Conservation (phyloP, 2,113 vertebrate genomes). For the Anarrhichthys ocellatus region DNA sequence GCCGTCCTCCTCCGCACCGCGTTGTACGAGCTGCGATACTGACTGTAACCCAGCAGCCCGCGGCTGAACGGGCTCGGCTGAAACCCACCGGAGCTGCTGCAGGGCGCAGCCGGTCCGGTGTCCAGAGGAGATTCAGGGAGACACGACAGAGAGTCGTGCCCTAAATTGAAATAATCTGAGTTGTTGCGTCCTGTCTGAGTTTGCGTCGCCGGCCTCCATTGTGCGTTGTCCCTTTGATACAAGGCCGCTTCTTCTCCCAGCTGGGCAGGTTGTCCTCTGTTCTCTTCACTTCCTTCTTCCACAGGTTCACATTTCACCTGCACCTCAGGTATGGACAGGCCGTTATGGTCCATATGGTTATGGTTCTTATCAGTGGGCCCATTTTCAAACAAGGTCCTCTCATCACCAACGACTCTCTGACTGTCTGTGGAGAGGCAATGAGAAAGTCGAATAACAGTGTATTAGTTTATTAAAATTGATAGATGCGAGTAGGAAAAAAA, state of each 20-base stretch:
- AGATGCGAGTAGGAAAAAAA: no score
- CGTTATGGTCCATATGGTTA: not conserved
- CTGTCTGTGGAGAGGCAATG: slow-evolving; percentile 49
- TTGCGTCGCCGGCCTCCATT: not conserved
- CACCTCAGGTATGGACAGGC: slow-evolving; percentile 25
- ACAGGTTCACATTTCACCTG: slow-evolving; percentile 64
- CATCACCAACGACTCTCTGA: slow-evolving; percentile 5
- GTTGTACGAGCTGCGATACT: slow-evolving; percentile 46
- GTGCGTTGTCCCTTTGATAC: not conserved
- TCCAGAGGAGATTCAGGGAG: slow-evolving; percentile 30
- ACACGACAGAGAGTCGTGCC: slow-evolving; percentile 31
- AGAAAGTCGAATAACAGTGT: not conserved
- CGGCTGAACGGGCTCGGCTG: slow-evolving; percentile 49
- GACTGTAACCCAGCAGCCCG: slow-evolving; percentile 32
- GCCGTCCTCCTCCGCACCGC: slow-evolving; percentile 48
- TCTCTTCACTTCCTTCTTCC: slow-evolving; percentile 15
- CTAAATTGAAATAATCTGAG: slow-evolving; percentile 20
- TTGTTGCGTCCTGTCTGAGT: not conserved
- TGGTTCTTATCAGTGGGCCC: not conserved
- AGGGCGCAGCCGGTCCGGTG: not conserved
- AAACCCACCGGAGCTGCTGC: slow-evolving; percentile 25
- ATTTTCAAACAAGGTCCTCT: slow-evolving; percentile 14
- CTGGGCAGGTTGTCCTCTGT: not conserved
- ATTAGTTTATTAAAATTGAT: no score
- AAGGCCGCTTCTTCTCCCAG: not conserved